phyloP scores from a whole-genome alignment of 2,888 invertebrate genomes.

The Lasioglossum morio region DNA sequence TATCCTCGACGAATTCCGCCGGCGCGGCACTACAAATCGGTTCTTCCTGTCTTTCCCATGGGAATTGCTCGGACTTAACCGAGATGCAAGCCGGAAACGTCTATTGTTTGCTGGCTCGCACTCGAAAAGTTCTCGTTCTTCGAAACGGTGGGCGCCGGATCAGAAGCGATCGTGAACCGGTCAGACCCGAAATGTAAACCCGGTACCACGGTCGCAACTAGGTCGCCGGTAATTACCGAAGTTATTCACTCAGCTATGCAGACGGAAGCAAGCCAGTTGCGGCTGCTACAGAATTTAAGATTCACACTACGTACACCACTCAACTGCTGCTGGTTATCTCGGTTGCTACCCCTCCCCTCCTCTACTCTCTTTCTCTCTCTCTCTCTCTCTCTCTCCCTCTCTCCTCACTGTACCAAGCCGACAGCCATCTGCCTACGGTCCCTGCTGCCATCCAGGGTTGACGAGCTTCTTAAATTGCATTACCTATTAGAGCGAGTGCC shows the following conservation, averaged over 20 bases:
- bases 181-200: conserved; percentile 61
- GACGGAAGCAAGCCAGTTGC: conserved; percentile 50
- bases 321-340: conserved; percentile 22
- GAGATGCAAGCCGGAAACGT: neutral
- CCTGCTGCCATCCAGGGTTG: conserved; percentile 54
- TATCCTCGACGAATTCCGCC: neutral
- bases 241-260: conserved; percentile 77
- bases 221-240: conserved; percentile 77
- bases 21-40: neutral
- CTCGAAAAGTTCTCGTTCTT: neutral
- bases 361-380: neutral
- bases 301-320: conserved; percentile 61
- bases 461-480: conserved; percentile 65
- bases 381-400: neutral
- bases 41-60: neutral
- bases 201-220: conserved; percentile 64
- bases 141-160: conserved; percentile 8
- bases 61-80: neutral
- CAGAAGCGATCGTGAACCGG: conserved; percentile 26
- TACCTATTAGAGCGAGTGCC: conserved; percentile 68
- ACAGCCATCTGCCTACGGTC: conserved; percentile 44
- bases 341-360: neutral
- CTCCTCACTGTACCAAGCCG: neutral
- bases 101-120: neutral
- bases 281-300: conserved; percentile 72